Conservation (phyloP, 2,888 invertebrate genomes). For the Linnaemya vulpina region DNA sequence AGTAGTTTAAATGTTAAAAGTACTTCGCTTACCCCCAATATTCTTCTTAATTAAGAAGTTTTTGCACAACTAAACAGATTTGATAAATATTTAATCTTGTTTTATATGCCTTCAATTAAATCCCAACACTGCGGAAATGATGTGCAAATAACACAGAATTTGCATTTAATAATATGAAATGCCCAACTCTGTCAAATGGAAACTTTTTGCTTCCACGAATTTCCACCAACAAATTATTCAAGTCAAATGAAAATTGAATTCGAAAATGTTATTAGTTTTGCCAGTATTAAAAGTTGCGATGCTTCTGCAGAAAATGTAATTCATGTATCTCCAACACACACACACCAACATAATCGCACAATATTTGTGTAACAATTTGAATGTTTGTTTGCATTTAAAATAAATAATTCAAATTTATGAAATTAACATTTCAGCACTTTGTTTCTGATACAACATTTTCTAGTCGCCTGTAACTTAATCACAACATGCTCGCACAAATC, state of each 20-base stretch:
- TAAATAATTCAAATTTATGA: constrained; percentile 66
- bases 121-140: constrained; percentile 22
- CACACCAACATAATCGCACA: not conserved
- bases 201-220: not conserved
- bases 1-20: no score
- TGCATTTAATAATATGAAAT: constrained; percentile 18
- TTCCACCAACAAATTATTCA: constrained; percentile 31
- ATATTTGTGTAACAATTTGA: not conserved
- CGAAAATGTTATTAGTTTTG: constrained; percentile 46
- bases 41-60: no score
- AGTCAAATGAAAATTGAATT: constrained; percentile 39
- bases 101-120: constrained; percentile 8
- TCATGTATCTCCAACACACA: not conserved
- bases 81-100: not conserved
- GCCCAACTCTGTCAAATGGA: not conserved
- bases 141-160: constrained; percentile 40
- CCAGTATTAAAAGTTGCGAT: constrained; percentile 8
- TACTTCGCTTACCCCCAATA: no score
- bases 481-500: constrained; percentile 22
- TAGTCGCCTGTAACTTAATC: not conserved
- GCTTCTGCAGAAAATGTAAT: not conserved
- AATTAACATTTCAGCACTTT: constrained; percentile 66
- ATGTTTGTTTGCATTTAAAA: constrained; percentile 35
- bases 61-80: not conserved
- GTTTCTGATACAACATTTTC: not conserved